Conservation (phyloP, 1,140 invertebrate genomes). For the Drosophila quadrilineata region DNA sequence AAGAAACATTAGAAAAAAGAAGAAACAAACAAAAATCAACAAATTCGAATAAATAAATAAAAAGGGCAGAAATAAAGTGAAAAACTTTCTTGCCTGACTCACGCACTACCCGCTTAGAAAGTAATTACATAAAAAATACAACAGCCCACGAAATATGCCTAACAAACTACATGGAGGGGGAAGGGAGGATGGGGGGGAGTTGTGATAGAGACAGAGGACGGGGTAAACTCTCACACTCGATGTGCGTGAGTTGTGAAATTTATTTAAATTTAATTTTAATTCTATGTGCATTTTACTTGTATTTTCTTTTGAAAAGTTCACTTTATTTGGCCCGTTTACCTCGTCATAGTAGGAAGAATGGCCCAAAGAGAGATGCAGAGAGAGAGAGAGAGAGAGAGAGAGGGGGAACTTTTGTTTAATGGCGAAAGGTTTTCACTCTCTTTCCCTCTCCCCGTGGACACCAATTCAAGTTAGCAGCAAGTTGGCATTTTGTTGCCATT, state of each 20-base stretch:
- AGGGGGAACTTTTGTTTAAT: conserved; percentile 32
- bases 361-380: not conserved
- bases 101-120: conserved; percentile 70
- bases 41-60: conserved; percentile 6
- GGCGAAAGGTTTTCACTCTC: conserved; percentile 53
- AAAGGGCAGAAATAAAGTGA: conserved; percentile 50
- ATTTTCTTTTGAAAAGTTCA: conserved; percentile 5
- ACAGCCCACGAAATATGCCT: conserved; percentile 11
- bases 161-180: no score
- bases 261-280: conserved; percentile 78
- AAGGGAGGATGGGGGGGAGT: not conserved
- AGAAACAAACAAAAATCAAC: conserved; percentile 36
- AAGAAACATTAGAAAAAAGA: not conserved
- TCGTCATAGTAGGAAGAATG: not conserved
- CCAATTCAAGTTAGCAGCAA: conserved; percentile 1
- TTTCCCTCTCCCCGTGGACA: conserved; percentile 17
- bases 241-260: conserved; percentile 69
- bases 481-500: conserved; percentile 28
- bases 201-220: not conserved
- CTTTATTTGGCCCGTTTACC: conserved; percentile 6
- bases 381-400: not conserved
- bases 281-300: conserved; percentile 50
- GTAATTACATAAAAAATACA: conserved; percentile 72
- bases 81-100: conserved; percentile 70
- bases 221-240: conserved; percentile 26